Evolutionary conservation across 2,888 invertebrate species (phyloP).

Genomic region (Pandemis heparana): DNA sequence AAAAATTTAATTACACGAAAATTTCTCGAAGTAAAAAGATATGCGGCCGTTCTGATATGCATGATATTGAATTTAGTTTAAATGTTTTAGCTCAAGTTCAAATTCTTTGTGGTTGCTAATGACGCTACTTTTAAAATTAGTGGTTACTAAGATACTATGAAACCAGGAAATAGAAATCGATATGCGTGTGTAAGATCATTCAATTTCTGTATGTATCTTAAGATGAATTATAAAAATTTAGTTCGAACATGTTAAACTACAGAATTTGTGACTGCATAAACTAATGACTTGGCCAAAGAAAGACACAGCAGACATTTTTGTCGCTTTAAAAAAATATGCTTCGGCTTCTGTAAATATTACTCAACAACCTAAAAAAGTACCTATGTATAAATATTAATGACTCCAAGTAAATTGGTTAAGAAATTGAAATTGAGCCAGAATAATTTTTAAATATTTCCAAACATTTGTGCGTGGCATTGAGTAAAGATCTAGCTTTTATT

Average conservation of each 20-base stretch:
- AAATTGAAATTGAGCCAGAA: constrained; percentile 36
- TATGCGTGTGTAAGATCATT: neutral
- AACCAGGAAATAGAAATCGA: too few relatives aligned
- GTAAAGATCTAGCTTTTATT: constrained; percentile 54
- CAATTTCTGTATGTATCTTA: too few relatives aligned
- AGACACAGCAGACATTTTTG: too few relatives aligned
- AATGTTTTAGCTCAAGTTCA: constrained; percentile 44
- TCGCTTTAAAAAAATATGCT: too few relatives aligned
- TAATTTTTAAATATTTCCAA: constrained; percentile 52
- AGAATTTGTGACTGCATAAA: neutral
- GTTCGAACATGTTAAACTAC: too few relatives aligned
- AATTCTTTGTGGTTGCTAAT: constrained; percentile 16
- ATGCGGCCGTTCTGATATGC: constrained; percentile 64
- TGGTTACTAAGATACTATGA: neutral
- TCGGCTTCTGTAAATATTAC: too few relatives aligned
- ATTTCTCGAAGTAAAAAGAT: constrained; percentile 51
- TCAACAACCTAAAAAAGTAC: too few relatives aligned
- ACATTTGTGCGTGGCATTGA: constrained; percentile 64
- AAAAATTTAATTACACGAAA: constrained; percentile 35
- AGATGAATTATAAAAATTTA: too few relatives aligned
- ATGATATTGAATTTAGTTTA: constrained; percentile 43
- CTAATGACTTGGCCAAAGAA: neutral
- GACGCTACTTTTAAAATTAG: neutral
- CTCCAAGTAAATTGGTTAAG: neutral
- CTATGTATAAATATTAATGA: too few relatives aligned